phyloP scores from a whole-genome alignment of 2,888 invertebrate species.

The Myathropa florea region DNA sequence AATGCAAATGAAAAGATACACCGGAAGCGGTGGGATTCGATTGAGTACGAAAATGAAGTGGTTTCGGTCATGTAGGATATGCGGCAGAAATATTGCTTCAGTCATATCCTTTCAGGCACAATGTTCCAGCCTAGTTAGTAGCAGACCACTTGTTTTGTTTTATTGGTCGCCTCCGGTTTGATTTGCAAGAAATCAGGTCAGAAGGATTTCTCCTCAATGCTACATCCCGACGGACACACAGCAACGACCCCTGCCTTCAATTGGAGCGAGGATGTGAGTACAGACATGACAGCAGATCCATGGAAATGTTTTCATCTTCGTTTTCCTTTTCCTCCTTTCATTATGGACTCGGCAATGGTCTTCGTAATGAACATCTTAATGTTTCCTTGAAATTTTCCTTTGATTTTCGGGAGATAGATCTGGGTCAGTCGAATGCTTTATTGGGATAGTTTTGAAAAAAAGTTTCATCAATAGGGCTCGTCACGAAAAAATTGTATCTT shows the following conservation, averaged over 20 bases:
- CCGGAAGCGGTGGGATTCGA: background rate
- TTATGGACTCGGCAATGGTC: background rate
- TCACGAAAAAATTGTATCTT: background rate
- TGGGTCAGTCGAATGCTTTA: slow-evolving; percentile 14
- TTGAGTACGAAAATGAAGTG: background rate
- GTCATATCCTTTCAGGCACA: slow-evolving; percentile 10
- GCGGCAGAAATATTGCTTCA: background rate
- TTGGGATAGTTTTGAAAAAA: slow-evolving; percentile 6
- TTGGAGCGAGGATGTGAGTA: background rate
- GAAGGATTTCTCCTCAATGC: slow-evolving; percentile 6
- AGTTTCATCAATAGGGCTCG: background rate
- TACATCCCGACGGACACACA: background rate
- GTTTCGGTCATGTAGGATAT: background rate
- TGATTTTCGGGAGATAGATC: background rate
- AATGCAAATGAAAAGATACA: slow-evolving; percentile 4
- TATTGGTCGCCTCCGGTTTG: background rate
- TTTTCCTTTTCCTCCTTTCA: background rate
- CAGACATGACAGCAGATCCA: background rate
- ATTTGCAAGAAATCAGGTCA: slow-evolving; percentile 27
- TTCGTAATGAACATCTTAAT: slow-evolving; percentile 1
- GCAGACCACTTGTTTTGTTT: slow-evolving; percentile 15
- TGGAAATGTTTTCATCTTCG: background rate
- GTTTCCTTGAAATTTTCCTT: background rate
- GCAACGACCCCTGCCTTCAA: background rate
- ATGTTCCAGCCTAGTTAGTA: slow-evolving; percentile 1